Base-by-base conservation (phyloP, 2,888 invertebrate species). In the Apotomis turbidana region DNA sequence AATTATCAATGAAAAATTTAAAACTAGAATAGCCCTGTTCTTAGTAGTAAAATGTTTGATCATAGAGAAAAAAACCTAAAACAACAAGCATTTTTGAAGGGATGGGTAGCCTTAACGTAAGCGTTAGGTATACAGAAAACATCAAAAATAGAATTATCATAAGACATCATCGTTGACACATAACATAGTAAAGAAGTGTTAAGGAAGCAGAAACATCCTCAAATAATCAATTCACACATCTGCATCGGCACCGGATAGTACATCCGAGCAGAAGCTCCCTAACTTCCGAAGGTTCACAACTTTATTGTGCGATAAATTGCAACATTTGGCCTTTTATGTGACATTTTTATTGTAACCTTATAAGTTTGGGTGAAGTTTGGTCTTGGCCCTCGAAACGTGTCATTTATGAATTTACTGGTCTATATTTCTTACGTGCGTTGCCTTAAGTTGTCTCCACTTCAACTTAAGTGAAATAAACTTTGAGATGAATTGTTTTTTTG, bases 311-410 rank as follows among this genome's bases (percentile, higher is more conserved):
- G 76, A 86, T 88, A 88, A 88, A 87, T 88, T 83, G 83, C 79
- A 77, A 77, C 80, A 80, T 77, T 83, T 80, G 78, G 79, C 80
- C 83, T 80, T 81, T 80, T 75, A 79, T 82, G 80, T 83, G 87
- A 85, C 88, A 83, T 77, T 88, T 88, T 88, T 87, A 88, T 86
- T 85, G 86, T 85, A 80, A 86, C 87, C 88, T 87, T 86, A 83
- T 85, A 87, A 87, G 84, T 88, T 27, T 79, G 78, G 79, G 75
- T 70, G 80, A 85, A 86, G 80, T 85, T 87, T 77, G 78, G 78
- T 76, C 80, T 81, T 80, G 74, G 78, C 79, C 80, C 82, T 82
- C 79, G 78, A 78, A 80, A 86, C 85, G 81, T 87, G 88, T 85
- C 85, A 85, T 86, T 85, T 86, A 85, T 83, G 80, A 88, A 88